These are phyloP conservation scores for Ennomos fuscantarius DNA, from an alignment of 2,888 invertebrate species.

Conservation along the genomic window DNA sequence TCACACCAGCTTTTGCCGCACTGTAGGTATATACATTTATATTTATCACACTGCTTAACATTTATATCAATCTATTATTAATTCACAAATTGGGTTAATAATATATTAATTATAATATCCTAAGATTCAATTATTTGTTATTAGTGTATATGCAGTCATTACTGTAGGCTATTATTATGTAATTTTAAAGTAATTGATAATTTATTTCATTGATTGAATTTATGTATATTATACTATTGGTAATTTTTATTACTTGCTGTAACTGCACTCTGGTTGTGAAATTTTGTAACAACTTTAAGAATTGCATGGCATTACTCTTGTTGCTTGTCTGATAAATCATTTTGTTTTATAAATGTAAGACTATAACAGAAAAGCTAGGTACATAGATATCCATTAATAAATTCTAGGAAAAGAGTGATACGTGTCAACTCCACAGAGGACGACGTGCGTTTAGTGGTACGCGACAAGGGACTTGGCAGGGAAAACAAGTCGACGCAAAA, in stretches of 20 bases:
- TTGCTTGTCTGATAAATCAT: constrained; percentile 1
- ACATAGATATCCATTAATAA: constrained; percentile 84
- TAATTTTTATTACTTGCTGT: too few species aligned
- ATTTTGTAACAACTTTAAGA: too few species aligned
- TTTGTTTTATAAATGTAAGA: constrained; percentile 34
- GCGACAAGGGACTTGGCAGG: constrained; percentile 88
- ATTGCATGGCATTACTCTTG: constrained; percentile 25
- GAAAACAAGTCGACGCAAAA: constrained; percentile 92
- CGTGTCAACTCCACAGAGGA: constrained; percentile 90
- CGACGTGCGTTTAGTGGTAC: constrained; percentile 90
- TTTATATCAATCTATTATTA: background rate
- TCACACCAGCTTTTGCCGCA: constrained; percentile 63
- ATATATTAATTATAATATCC: too few species aligned
- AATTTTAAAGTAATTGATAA: too few species aligned
- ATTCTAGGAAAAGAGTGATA: constrained; percentile 90
- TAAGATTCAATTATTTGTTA: background rate
- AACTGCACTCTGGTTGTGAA: constrained; percentile 1
- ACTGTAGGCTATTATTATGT: too few species aligned
- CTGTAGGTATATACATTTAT: constrained; percentile 54
- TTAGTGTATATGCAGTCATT: too few species aligned
- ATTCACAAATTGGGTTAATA: background rate
- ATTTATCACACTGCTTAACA: background rate
- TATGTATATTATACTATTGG: too few species aligned
- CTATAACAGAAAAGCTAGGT: constrained; percentile 64
- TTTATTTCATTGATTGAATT: too few species aligned